Conservation (phyloP, 2,113 vertebrate species). For the Poicephalus meyeri region DNA sequence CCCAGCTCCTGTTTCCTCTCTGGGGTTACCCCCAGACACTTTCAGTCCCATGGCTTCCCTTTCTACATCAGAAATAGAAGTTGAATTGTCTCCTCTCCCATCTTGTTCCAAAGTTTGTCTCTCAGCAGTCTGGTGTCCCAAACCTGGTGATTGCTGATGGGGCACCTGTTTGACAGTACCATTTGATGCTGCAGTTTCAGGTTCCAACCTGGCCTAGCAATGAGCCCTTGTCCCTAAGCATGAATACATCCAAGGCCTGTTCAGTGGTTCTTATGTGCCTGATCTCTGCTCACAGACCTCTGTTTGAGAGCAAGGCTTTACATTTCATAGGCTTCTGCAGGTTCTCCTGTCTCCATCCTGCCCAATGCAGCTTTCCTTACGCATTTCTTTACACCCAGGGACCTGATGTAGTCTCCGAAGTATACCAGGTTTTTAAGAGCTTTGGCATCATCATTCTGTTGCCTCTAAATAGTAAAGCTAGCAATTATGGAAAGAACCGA, state of each 20-base stretch:
- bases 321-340: not conserved
- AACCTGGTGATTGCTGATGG: not conserved
- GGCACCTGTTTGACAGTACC: rapidly evolving
- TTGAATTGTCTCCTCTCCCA: not conserved
- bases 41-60: not conserved
- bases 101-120: not conserved
- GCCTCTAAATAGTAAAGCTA: not conserved
- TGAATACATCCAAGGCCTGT: rapidly evolving
- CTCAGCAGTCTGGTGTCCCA: not conserved
- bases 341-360: not conserved
- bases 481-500: rapidly evolving
- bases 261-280: rapidly evolving
- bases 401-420: rapidly evolving
- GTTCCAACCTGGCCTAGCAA: rapidly evolving
- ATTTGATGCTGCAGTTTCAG: rapidly evolving
- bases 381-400: rapidly evolving
- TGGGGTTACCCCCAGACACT: not conserved
- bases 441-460: not conserved
- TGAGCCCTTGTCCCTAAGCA: rapidly evolving
- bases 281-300: too few species aligned
- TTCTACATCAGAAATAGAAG: not conserved
- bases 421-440: not conserved
- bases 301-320: not conserved
- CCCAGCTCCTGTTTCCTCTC: not conserved
- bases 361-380: not conserved